Evolutionary conservation across 2,797 vertebrate species (phyloP).

Genomic region (Phalanger gymnotis): DNA sequence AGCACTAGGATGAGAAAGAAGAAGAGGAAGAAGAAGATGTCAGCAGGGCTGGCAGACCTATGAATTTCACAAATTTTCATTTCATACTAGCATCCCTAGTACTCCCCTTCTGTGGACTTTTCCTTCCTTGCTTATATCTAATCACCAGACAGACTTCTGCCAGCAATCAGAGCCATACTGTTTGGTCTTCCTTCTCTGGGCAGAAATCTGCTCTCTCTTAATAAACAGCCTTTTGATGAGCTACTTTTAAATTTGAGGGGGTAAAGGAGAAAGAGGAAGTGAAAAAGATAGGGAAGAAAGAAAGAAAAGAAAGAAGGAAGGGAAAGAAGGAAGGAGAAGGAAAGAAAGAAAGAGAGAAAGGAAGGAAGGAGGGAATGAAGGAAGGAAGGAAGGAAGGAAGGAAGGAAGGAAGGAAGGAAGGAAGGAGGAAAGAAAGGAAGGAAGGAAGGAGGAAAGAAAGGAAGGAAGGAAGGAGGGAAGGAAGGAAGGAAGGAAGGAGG

Average conservation of each 20-base stretch:
- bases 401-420: no score
- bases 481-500: fast-evolving
- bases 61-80: not conserved
- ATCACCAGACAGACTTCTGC: not conserved
- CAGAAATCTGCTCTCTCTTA: not conserved
- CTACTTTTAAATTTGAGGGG: not conserved
- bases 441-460: no score
- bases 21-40: not conserved
- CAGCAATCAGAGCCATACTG: not conserved
- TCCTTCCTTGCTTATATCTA: not conserved
- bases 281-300: no score
- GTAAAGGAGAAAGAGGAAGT: no score
- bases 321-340: no score
- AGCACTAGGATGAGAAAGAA: not conserved
- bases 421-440: no score
- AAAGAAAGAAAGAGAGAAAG: no score
- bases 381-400: no score
- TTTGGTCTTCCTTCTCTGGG: not conserved
- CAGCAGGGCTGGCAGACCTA: not conserved
- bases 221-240: not conserved
- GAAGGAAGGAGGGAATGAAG: no score
- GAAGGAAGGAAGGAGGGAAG: no score
- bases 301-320: not conserved
- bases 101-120: not conserved
- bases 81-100: not conserved